A percentile compares a stretch with the other conserved stretches of the same genome.
Evolutionary conservation across 2,113 vertebrate species (phyloP).

Genomic region (Sinocyclocheilus maitianheensis): DNA sequence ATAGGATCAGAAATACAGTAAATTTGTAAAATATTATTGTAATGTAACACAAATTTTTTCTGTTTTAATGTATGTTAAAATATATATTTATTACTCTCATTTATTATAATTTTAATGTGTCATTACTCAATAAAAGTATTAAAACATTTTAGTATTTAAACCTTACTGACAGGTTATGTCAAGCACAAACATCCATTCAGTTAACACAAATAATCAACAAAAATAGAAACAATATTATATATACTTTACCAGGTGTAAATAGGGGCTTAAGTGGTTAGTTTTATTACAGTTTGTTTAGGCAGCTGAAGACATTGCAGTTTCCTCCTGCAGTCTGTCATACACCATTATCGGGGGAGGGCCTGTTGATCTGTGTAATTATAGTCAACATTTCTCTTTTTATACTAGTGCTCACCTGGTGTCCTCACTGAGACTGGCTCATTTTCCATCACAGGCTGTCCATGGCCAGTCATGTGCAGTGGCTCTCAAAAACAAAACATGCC

Average conservation of each 20-base stretch:
- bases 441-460: constrained; percentile 75
- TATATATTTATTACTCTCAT: not conserved
- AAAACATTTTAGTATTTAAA: no score
- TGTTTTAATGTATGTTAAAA: not conserved
- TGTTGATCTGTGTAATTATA: constrained; percentile 46
- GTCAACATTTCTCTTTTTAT: constrained; percentile 48
- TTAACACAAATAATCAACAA: not conserved
- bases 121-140: no score
- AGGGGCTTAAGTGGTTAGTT: not conserved
- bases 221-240: not conserved
- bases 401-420: constrained; percentile 61
- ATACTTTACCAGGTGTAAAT: not conserved
- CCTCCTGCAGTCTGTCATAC: not conserved
- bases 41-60: not conserved
- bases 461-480: constrained; percentile 73
- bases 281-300: not conserved
- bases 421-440: constrained; percentile 52
- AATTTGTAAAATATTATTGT: not conserved
- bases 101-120: not conserved
- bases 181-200: not conserved
- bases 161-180: not conserved
- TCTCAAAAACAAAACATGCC: constrained; percentile 58
- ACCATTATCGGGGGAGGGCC: not conserved
- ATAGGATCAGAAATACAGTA: not conserved
- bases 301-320: not conserved